Evolutionary conservation across 2,797 vertebrate species (phyloP), one percentile per base, ranked within the genome.

Genomic region (Sciurus carolinensis): DNA sequence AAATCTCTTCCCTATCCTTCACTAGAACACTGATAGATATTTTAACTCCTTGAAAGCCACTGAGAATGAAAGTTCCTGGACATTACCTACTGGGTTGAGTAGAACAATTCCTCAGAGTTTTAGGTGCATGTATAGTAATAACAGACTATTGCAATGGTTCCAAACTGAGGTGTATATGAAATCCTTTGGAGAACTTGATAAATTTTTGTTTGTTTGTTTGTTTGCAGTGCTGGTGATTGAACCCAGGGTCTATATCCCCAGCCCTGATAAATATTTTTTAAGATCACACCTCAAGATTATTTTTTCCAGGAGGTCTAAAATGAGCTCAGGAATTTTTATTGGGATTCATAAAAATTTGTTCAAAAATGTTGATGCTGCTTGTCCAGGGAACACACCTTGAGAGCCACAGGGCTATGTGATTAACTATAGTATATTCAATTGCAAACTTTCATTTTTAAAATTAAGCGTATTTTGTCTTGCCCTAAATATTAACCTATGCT

Each of bases 111-210:
- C 26, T 62, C n/a, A 36, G 36, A 73, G 17, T 3, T 47, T 50
- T 26, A 44, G 36, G 2, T 39, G 2, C 1, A 12, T n/a, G 3
- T 13, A 2, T 52, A 50, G 7, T 36, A 8, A 47, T 14, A 12
- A 69, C 0, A 54, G 36, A 2, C 36, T 52, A 11, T 14, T 33
- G 17, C 39, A 44, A 15, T 18, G 2, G 3, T 77, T 26, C 36
- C n/a, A 57, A 50, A 88, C 22, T 8, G 10, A 86, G 42, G 44
- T 7, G 13, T 80, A 14, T 36, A 24, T 4, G 28, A 72, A 81
- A 7, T 76, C 4, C 26, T 5, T 30, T 44, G 8, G 22, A 69
- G 11, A 30, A 30, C 9, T 88, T 33, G 10, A 26, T 36, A 36
- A 36, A 36, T 36, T 36, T 36, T 36, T 36, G n/a, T 36, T 36